Base-by-base conservation (phyloP, 2,113 vertebrate genomes). In the Gasterosteus aculeatus region DNA sequence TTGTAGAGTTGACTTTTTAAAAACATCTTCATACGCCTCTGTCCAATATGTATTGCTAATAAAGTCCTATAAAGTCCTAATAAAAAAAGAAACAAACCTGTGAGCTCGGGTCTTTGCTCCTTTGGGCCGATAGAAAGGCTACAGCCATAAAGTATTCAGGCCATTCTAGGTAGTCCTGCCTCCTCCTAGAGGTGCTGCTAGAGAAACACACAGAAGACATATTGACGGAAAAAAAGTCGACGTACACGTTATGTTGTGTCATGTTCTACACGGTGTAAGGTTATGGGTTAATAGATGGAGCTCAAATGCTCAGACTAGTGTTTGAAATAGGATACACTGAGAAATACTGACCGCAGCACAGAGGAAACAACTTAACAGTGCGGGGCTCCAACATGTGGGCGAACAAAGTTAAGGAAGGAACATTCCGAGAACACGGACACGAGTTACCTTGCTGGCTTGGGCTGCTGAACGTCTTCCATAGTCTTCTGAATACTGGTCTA, bases 71-170 rank as follows among this genome's bases (percentile, higher is more conserved):
- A 35, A 0, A 35, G 33, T 35, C 3, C 33, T 35, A 26, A 26
- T 26, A 26, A 38, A 7, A 7, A 38, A 38, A 38, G 35, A 38
- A 38, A 38, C 33, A 72, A 14, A 74, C 72, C 95, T 98, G 98
- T 31, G 98, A 99, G 89, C 87, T 98, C 41, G 98, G 98, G 89
- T 99, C 98, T 88, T 99, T 99, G 93, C 98, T 99, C 89, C 98
- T 96, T 84, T 99, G 98, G 10, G 98, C 97, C 8, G 98, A 98
- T 65, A 99, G 93, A 91, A 99, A 99, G 7, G 98, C 98, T 35
- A 98, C 97, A 3, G 96, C 96, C 98, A 99, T 99, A 72, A 99
- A 99, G 93, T 99, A 99, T 72, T 99, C 98, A 1, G 96, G 95
- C 97, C 98, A 99, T 68, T 99, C 97, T 89, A 99, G 93, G 85